phyloP scores from a whole-genome alignment of 2,113 vertebrate species.

The Dicrurus megarhynchus region DNA sequence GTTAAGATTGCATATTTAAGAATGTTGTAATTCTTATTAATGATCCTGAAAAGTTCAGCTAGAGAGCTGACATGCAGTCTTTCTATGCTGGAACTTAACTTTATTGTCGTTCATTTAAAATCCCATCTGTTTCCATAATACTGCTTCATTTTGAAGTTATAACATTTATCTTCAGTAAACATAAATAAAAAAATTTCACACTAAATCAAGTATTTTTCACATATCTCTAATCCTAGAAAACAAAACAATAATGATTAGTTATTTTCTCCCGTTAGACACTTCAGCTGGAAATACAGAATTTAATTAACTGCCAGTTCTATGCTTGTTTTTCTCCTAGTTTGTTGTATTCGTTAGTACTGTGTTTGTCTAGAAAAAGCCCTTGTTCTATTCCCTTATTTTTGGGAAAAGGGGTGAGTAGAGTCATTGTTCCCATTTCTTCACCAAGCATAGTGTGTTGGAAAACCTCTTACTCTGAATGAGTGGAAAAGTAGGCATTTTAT shows the following conservation, averaged over 20 bases:
- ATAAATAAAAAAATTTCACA: constrained; percentile 36
- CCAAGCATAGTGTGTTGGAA: neutral
- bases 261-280: constrained; percentile 22
- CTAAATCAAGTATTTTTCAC: constrained; percentile 59
- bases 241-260: constrained; percentile 39
- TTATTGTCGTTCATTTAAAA: constrained; percentile 66
- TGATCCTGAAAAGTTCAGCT: constrained; percentile 28
- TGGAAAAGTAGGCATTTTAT: neutral
- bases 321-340: neutral
- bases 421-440: neutral
- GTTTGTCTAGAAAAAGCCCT: neutral
- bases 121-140: constrained; percentile 63
- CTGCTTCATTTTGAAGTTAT: constrained; percentile 52
- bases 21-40: constrained; percentile 60
- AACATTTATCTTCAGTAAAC: constrained; percentile 50
- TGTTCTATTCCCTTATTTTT: neutral
- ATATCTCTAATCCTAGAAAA: constrained; percentile 24
- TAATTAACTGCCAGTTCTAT: constrained; percentile 17
- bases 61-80: constrained; percentile 27
- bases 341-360: neutral
- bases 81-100: constrained; percentile 58
- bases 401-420: neutral
- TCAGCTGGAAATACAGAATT: constrained; percentile 19
- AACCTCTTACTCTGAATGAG: neutral
- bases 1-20: constrained; percentile 29